Percentiles rank a stretch among this genome's conserved stretches.
Evolutionary conservation across 2,797 vertebrate genomes (phyloP).

Genomic region (Loris lydekkerianus): DNA sequence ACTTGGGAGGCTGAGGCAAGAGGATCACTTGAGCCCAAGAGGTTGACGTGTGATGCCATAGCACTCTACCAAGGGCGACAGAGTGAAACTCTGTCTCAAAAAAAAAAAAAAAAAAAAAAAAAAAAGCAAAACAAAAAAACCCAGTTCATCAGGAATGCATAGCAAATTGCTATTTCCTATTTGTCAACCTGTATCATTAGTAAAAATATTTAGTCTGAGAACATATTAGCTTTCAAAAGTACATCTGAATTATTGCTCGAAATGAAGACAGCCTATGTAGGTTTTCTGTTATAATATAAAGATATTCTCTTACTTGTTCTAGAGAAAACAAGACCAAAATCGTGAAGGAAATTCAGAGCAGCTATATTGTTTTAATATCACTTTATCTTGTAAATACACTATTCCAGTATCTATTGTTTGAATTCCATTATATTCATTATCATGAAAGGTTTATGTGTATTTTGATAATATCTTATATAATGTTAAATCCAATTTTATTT

Average conservation of each 20-base stretch:
- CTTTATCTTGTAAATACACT: constrained; percentile 40
- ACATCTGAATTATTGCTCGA: background rate
- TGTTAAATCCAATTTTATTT: constrained; percentile 35
- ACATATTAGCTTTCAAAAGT: constrained; percentile 34
- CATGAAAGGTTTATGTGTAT: background rate
- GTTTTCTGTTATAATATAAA: background rate
- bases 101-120: no score
- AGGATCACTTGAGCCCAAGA: no score
- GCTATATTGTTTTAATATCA: background rate
- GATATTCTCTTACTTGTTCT: constrained; percentile 9
- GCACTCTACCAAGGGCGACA: no score
- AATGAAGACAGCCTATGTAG: background rate
- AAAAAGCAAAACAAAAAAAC: no score
- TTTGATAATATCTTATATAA: constrained; percentile 6
- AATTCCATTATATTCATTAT: constrained; percentile 27
- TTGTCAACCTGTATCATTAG: background rate
- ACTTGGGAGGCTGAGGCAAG: no score
- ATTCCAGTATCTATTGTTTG: background rate
- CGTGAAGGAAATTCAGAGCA: background rate
- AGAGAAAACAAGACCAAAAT: background rate
- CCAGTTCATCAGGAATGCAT: background rate
- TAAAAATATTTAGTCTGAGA: constrained; percentile 3
- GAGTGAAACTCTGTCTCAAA: no score
- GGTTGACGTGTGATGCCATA: no score
- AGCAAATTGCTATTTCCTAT: background rate